phyloP scores from a whole-genome alignment of 2,797 vertebrate species.

The Cossypha heuglini region DNA sequence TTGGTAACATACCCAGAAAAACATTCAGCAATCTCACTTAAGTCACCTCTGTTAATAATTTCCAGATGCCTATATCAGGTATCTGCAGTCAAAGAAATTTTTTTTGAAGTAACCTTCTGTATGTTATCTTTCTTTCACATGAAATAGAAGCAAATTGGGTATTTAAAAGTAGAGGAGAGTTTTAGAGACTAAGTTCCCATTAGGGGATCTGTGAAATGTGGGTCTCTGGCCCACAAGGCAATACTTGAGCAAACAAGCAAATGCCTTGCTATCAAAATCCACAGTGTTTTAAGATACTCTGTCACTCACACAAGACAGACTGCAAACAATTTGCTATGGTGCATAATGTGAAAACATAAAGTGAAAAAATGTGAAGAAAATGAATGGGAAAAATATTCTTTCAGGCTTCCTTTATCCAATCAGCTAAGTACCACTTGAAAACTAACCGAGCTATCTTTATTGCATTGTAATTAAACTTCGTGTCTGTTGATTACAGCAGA shows the following conservation, averaged over 20 bases:
- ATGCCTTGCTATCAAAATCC: neutral
- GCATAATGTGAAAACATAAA: neutral
- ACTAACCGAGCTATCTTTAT: neutral
- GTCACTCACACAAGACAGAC: neutral
- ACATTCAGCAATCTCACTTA: neutral
- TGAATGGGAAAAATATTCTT: neutral
- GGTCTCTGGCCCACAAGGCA: neutral
- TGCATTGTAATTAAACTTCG: neutral
- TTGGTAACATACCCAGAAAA: neutral
- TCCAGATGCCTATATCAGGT: neutral
- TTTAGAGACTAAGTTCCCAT: neutral
- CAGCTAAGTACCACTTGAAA: neutral
- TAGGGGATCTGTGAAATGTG: neutral
- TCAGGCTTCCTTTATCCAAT: neutral
- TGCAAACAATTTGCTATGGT: neutral
- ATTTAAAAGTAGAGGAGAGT: neutral
- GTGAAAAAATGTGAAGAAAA: neutral
- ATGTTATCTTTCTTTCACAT: neutral
- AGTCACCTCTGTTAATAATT: neutral
- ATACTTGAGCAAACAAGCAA: neutral
- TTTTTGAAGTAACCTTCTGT: neutral
- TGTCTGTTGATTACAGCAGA: neutral
- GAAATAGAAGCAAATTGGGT: neutral
- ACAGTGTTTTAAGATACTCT: neutral
- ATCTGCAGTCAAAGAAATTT: neutral